phyloP scores from a whole-genome alignment of 2,113 vertebrate species.

The Tautogolabrus adspersus region DNA sequence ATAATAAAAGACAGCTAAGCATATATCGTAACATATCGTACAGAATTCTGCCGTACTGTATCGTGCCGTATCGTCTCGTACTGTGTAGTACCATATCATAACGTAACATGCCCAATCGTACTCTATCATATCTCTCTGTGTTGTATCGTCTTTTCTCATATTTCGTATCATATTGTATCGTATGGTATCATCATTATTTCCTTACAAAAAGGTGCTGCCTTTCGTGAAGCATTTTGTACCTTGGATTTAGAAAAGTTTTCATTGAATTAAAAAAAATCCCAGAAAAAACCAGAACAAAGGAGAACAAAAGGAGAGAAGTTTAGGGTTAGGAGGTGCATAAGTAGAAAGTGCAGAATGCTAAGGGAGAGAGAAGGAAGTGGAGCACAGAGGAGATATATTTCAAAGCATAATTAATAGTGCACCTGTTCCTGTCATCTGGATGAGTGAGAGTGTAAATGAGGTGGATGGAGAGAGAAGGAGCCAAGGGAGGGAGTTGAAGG shows the following conservation, averaged over 20 bases:
- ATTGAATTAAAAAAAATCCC: neutral
- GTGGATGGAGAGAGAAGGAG: slow-evolving; percentile 21
- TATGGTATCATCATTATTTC: too few relatives aligned
- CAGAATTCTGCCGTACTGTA: too few relatives aligned
- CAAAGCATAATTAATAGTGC: slow-evolving; percentile 77
- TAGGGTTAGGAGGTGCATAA: slow-evolving; percentile 11
- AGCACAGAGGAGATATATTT: slow-evolving; percentile 53
- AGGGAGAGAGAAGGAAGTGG: slow-evolving; percentile 34
- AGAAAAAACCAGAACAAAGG: neutral
- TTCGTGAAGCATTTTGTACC: too few relatives aligned
- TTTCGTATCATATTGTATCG: too few relatives aligned
- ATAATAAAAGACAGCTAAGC: too few relatives aligned
- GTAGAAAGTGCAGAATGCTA: neutral
- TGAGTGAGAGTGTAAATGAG: slow-evolving; percentile 66
- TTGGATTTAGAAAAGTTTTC: neutral
- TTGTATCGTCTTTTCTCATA: too few relatives aligned
- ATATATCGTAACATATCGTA: too few relatives aligned
- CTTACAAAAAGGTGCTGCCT: too few relatives aligned
- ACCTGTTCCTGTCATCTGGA: slow-evolving; percentile 76
- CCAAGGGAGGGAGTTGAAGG: neutral
- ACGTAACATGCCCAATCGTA: too few relatives aligned
- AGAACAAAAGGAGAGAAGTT: neutral
- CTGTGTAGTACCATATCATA: too few relatives aligned
- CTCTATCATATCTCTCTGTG: too few relatives aligned
- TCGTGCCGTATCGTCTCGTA: too few relatives aligned